Conservation (phyloP, 1,140 invertebrate species). For the Sitobion miscanthi region DNA sequence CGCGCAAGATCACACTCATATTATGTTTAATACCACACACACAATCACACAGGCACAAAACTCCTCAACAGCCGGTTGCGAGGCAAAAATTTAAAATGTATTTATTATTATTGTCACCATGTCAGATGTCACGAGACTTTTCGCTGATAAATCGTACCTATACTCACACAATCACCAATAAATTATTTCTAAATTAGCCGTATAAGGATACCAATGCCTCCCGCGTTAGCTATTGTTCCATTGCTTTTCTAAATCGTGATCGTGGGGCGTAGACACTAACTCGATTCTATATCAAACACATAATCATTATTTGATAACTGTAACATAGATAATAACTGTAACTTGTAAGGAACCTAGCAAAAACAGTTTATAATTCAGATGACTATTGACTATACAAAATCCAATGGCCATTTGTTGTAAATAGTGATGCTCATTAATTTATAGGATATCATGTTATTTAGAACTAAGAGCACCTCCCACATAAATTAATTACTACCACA, state of each 20-base stretch:
- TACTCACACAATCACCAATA: not conserved
- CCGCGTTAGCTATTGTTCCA: not conserved
- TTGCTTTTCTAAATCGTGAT: not conserved
- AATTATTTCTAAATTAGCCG: conserved; percentile 5
- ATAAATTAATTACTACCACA: not conserved
- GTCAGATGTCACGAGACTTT: not conserved
- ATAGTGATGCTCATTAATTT: not conserved
- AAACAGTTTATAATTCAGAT: not conserved
- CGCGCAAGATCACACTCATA: not conserved
- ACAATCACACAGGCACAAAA: not conserved
- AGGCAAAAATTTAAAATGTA: not conserved
- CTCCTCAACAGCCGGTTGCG: not conserved
- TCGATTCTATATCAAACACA: not conserved
- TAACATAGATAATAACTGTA: not conserved
- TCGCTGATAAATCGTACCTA: not conserved
- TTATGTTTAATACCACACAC: not conserved
- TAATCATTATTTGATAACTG: not conserved
- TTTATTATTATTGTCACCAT: not conserved
- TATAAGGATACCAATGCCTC: not conserved
- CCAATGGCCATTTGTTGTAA: not conserved
- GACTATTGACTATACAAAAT: not conserved
- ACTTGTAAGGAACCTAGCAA: not conserved
- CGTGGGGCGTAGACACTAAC: not conserved
- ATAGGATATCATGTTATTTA: not conserved
- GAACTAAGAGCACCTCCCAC: not conserved